Conservation (phyloP, 2,888 invertebrate species). For the Leptothorax acervorum region DNA sequence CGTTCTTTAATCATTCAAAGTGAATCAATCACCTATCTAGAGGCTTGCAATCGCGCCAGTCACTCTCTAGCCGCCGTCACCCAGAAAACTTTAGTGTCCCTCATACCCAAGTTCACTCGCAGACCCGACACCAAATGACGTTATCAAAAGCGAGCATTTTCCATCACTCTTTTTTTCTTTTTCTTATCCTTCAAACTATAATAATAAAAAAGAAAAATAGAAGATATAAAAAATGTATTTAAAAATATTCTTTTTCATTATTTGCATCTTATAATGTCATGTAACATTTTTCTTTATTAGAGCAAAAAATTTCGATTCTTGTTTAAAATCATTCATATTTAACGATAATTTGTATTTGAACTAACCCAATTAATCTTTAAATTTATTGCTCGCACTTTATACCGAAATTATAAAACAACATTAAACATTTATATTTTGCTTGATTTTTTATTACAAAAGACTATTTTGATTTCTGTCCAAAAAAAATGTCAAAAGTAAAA, state of each 20-base stretch:
- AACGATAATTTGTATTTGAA: not conserved
- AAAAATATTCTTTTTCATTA: not conserved
- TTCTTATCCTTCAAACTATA: conserved; percentile 41
- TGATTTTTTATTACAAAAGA: not conserved
- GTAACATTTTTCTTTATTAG: not conserved
- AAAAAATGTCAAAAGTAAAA: not conserved
- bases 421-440: not conserved
- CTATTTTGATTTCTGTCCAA: not conserved
- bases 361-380: not conserved
- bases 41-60: conserved; percentile 82
- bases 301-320: not conserved
- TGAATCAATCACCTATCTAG: conserved; percentile 85
- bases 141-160: conserved; percentile 76
- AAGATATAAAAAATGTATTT: not conserved
- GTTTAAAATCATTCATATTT: conserved; percentile 1
- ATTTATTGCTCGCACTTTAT: not conserved
- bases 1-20: conserved; percentile 85
- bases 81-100: conserved; percentile 78
- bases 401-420: not conserved
- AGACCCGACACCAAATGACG: conserved; percentile 71
- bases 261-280: not conserved
- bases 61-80: conserved; percentile 80
- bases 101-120: conserved; percentile 67
- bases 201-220: conserved; percentile 60
- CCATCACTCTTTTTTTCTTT: conserved; percentile 33